Conservation (phyloP, 2,888 invertebrate genomes). For the Lasioglossum morio region DNA sequence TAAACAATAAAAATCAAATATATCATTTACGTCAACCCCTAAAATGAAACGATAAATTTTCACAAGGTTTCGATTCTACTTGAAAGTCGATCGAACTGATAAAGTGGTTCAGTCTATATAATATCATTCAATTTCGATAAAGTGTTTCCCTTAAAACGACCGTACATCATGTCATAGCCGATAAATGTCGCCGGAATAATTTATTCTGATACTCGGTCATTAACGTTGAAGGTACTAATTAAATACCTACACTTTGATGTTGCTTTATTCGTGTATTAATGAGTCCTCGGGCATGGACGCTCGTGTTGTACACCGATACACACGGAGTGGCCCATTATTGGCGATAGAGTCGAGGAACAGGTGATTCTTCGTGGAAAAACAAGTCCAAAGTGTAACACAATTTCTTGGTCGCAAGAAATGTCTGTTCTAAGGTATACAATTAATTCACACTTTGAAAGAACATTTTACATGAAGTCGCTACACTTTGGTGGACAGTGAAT, state of each 20-base stretch:
- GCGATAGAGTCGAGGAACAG: background rate
- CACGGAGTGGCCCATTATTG: background rate
- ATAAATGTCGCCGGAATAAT: slow-evolving; percentile 7
- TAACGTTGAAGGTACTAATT: slow-evolving; percentile 21
- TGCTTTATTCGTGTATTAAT: background rate
- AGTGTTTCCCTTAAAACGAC: slow-evolving; percentile 8
- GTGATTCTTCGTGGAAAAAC: background rate
- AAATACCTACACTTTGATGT: background rate
- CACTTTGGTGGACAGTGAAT: background rate
- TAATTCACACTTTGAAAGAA: background rate
- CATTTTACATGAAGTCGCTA: background rate
- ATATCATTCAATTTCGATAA: slow-evolving; percentile 19
- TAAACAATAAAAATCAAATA: too few species aligned
- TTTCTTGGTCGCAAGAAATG: background rate
- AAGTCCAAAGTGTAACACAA: background rate
- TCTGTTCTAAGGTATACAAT: background rate
- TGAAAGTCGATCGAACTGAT: background rate
- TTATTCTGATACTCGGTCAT: slow-evolving; percentile 12
- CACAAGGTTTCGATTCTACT: background rate
- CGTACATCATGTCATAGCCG: background rate
- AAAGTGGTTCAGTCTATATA: background rate
- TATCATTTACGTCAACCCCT: background rate
- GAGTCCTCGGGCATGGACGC: background rate
- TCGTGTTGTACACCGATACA: background rate
- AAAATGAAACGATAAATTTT: background rate